phyloP scores from a whole-genome alignment of 2,113 vertebrate species.

The Grus americana region DNA sequence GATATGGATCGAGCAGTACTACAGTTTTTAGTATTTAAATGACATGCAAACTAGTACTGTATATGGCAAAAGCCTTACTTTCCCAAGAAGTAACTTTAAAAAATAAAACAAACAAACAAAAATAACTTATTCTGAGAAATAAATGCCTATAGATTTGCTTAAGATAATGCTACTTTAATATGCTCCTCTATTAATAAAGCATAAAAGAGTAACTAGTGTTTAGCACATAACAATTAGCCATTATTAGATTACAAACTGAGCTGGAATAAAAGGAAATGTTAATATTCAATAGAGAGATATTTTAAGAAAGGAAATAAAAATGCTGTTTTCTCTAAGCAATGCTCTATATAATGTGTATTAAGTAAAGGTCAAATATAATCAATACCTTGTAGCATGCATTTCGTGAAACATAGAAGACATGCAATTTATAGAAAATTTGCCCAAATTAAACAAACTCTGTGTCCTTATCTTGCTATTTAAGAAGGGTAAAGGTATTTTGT shows the following conservation, averaged over 20 bases:
- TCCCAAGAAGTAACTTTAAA: slow-evolving; percentile 70
- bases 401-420: slow-evolving; percentile 75
- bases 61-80: slow-evolving; percentile 79
- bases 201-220: slow-evolving; percentile 73
- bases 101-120: slow-evolving; percentile 41
- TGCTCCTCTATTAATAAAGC: slow-evolving; percentile 74
- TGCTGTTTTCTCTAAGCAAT: slow-evolving; percentile 56
- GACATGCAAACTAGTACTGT: slow-evolving; percentile 86
- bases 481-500: slow-evolving; percentile 24
- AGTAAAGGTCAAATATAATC: slow-evolving; percentile 58
- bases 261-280: slow-evolving; percentile 82
- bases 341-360: slow-evolving; percentile 47
- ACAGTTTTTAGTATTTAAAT: slow-evolving; percentile 91
- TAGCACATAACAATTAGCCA: slow-evolving; percentile 79
- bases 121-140: slow-evolving; percentile 71
- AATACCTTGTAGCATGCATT: slow-evolving; percentile 75
- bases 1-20: slow-evolving; percentile 97
- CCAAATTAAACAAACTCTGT: slow-evolving; percentile 27
- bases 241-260: slow-evolving; percentile 77
- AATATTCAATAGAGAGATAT: slow-evolving; percentile 77
- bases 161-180: slow-evolving; percentile 67
- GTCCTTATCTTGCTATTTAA: slow-evolving; percentile 31
- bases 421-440: slow-evolving; percentile 70
- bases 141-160: slow-evolving; percentile 63
- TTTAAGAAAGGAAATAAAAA: slow-evolving; percentile 73